Conservation (phyloP, 2,113 vertebrate genomes). For the Engraulis encrasicolus region DNA sequence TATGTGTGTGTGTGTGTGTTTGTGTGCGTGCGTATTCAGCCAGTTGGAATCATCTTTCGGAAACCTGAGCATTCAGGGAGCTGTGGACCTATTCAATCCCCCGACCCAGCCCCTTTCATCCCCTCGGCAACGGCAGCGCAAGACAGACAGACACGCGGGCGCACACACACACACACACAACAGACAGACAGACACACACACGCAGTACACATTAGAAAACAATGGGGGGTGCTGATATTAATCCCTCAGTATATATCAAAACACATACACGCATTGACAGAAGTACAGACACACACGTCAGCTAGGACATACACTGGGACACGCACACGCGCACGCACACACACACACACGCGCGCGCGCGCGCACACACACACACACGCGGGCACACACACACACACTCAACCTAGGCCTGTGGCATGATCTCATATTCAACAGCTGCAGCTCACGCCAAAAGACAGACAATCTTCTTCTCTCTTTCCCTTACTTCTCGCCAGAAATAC, state of each 20-base stretch:
- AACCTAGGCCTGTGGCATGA: background rate
- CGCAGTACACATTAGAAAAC: background rate
- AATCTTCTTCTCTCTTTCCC: background rate
- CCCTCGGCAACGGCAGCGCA: background rate
- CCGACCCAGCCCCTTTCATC: background rate
- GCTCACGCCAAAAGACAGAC: background rate
- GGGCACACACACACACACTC: background rate
- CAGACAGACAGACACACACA: background rate
- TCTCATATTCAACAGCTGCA: background rate
- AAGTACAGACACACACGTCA: background rate
- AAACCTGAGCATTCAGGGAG: slow-evolving; percentile 35
- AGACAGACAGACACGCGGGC: too few species aligned
- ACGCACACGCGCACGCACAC: background rate
- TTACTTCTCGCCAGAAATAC: background rate
- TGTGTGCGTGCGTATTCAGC: background rate
- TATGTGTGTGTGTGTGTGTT: background rate
- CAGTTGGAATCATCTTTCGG: slow-evolving; percentile 44
- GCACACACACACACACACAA: background rate
- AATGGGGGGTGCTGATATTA: background rate
- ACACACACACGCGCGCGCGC: background rate
- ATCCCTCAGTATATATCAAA: background rate
- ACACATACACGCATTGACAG: background rate
- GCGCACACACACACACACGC: background rate
- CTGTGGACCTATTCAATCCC: background rate
- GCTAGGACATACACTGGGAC: background rate